These are phyloP conservation scores for Thereva unica DNA, from an alignment of 2,888 invertebrate species.

Conservation along the genomic window DNA sequence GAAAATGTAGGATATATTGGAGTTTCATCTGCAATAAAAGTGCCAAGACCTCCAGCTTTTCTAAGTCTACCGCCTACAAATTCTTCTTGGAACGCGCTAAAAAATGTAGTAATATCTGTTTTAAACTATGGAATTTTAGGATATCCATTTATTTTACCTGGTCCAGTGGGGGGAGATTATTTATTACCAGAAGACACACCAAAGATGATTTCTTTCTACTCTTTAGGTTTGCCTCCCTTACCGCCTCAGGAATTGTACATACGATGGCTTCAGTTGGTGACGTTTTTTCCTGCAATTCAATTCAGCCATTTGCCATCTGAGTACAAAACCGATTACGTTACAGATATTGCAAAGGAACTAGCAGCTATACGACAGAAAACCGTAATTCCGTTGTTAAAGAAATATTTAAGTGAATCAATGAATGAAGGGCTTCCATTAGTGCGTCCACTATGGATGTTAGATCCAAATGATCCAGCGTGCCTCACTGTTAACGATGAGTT, in stretches of 20 bases:
- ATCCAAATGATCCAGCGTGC: constrained; percentile 77
- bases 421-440: constrained; percentile 83
- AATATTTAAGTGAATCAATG: constrained; percentile 76
- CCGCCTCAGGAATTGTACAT: constrained; percentile 84
- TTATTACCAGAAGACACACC: constrained; percentile 63
- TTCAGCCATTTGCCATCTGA: constrained; percentile 89
- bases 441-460: constrained; percentile 88
- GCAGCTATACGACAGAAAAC: constrained; percentile 74
- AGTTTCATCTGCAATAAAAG: constrained; percentile 78
- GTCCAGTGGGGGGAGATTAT: constrained; percentile 90
- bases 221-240: constrained; percentile 63
- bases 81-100: constrained; percentile 85
- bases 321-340: constrained; percentile 77
- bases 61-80: constrained; percentile 83
- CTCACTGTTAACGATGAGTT: constrained; percentile 82
- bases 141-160: constrained; percentile 90
- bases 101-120: constrained; percentile 82
- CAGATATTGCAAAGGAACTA: constrained; percentile 76
- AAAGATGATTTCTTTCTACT: constrained; percentile 60
- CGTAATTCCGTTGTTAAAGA: constrained; percentile 76
- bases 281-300: constrained; percentile 89
- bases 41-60: constrained; percentile 84
- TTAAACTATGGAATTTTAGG: constrained; percentile 88
- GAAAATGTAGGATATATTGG: constrained; percentile 70
- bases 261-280: constrained; percentile 88